These are phyloP conservation scores for Prenolepis imparis DNA, from an alignment of 2,888 invertebrate species.

Conservation along the genomic window DNA sequence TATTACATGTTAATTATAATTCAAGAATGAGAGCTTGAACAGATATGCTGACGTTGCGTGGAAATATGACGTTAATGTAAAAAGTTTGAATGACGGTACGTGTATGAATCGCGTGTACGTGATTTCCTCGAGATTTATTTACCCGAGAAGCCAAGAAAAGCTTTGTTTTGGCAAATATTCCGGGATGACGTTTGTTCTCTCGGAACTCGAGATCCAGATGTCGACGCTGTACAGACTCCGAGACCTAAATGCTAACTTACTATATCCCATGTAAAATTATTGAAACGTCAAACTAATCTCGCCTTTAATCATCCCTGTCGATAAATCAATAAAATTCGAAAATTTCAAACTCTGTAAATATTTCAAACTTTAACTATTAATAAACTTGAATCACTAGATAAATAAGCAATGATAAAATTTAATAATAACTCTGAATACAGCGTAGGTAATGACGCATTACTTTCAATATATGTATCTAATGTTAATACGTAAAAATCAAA, in stretches of 20 bases:
- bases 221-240: constrained; percentile 62
- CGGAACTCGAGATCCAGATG: constrained; percentile 63
- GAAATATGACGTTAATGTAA: not conserved
- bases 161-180: constrained; percentile 72
- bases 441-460: not conserved
- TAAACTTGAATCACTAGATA: not conserved
- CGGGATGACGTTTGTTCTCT: constrained; percentile 46
- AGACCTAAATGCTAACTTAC: constrained; percentile 10
- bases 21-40: not conserved
- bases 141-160: constrained; percentile 70
- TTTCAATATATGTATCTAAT: not conserved
- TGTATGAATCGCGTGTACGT: constrained; percentile 35
- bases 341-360: not conserved
- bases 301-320: not conserved
- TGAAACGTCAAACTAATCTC: constrained; percentile 13
- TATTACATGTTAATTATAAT: not conserved
- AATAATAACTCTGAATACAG: not conserved
- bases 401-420: constrained; percentile 16
- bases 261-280: not conserved
- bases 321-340: constrained; percentile 5
- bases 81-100: constrained; percentile 32
- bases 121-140: constrained; percentile 69
- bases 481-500: not conserved
- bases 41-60: not conserved
- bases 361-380: constrained; percentile 3